Evolutionary conservation across 2,113 vertebrate species (phyloP).

Genomic region (Neolamprologus hecqui): DNA sequence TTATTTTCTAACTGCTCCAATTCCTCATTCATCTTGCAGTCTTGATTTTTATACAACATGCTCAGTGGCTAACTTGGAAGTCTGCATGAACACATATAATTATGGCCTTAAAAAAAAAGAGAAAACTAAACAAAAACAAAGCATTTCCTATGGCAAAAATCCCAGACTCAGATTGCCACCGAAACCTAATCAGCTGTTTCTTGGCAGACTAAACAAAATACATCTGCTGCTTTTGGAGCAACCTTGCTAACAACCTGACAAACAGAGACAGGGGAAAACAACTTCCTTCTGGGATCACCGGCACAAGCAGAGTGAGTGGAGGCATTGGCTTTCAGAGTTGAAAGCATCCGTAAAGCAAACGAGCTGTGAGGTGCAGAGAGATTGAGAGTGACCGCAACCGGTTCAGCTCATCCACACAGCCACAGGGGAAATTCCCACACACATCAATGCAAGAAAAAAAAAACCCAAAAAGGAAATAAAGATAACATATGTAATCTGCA

Average conservation of each 20-base stretch:
- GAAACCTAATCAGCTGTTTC: slow-evolving; percentile 9
- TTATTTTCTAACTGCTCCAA: background rate
- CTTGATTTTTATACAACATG: background rate
- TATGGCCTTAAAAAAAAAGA: background rate
- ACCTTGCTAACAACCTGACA: background rate
- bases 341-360: slow-evolving; percentile 1
- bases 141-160: background rate
- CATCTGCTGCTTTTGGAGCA: background rate
- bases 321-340: background rate
- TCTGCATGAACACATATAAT: slow-evolving; percentile 15
- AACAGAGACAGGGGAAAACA: background rate
- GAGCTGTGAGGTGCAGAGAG: slow-evolving; percentile 13
- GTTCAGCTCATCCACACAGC: slow-evolving; percentile 6
- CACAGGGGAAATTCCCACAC: slow-evolving; percentile 22
- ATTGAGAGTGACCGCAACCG: slow-evolving; percentile 28
- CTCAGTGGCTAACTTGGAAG: background rate
- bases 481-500: background rate
- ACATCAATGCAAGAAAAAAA: background rate
- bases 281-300: background rate
- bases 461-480: background rate
- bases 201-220: background rate
- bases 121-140: slow-evolving; percentile 21
- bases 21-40: background rate
- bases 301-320: background rate
- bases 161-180: background rate